These are phyloP conservation scores for Porites cylindrica DNA, from an alignment of 92 coral and sea anemone species.

Conservation along the genomic window DNA sequence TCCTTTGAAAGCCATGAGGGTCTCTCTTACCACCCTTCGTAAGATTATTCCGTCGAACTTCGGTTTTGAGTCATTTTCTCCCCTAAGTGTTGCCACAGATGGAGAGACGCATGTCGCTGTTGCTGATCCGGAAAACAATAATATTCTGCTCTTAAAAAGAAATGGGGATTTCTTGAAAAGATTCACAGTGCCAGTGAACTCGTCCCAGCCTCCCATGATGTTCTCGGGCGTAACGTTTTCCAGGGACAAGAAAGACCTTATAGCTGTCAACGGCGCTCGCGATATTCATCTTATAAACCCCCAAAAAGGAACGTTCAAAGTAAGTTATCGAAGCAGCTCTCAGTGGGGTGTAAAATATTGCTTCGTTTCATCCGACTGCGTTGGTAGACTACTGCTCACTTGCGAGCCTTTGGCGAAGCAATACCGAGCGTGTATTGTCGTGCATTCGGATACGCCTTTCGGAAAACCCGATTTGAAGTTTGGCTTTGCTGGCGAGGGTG, in stretches of 20 bases:
- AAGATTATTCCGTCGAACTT: conserved; percentile 60
- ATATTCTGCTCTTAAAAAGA: conserved; percentile 73
- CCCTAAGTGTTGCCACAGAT: conserved; percentile 87
- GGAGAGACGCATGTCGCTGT: conserved; percentile 73
- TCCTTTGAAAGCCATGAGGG: conserved; percentile 23
- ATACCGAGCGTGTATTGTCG: conserved; percentile 83
- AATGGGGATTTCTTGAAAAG: conserved; percentile 70
- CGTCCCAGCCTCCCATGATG: conserved; percentile 72
- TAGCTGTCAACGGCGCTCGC: conserved; percentile 85
- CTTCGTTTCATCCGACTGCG: conserved; percentile 71
- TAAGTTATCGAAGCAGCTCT: conserved; percentile 79
- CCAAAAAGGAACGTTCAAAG: conserved; percentile 77
- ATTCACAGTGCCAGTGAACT: conserved; percentile 63
- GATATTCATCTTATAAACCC: conserved; percentile 78
- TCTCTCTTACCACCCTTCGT: conserved; percentile 35
- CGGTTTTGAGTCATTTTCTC: conserved; percentile 84
- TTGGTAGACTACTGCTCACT: conserved; percentile 78
- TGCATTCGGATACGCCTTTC: conserved; percentile 80
- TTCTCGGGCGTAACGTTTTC: conserved; percentile 89
- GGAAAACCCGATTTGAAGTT: conserved; percentile 90
- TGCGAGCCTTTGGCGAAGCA: conserved; percentile 87
- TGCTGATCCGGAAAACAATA: conserved; percentile 88
- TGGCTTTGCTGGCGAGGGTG: conserved; percentile 74
- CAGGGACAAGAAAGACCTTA: conserved; percentile 62
- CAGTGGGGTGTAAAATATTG: conserved; percentile 84